Conservation (phyloP, 2,113 vertebrate genomes). For the Casuarius casuarius region DNA sequence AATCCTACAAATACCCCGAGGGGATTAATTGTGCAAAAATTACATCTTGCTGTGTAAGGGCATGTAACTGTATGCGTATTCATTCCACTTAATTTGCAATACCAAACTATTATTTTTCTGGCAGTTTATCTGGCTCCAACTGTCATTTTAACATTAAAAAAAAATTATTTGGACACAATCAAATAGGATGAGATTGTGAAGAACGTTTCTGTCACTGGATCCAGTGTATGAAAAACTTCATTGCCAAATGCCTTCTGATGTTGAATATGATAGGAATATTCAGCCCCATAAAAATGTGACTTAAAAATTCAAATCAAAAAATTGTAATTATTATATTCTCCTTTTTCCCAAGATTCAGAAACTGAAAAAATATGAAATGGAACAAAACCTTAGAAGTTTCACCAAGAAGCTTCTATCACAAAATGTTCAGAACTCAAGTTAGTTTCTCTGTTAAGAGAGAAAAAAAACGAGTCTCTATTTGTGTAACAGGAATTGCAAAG, state of each 20-base stretch:
- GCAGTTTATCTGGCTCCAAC: not conserved
- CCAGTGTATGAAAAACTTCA: not conserved
- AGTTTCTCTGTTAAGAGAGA: not conserved
- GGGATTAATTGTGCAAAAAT: not conserved
- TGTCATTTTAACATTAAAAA: not conserved
- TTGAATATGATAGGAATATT: constrained; percentile 23
- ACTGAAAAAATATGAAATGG: not conserved
- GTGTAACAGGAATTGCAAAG: not conserved
- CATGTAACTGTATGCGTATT: not conserved
- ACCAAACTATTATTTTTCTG: not conserved
- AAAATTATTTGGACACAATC: constrained; percentile 6
- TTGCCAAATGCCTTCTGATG: not conserved
- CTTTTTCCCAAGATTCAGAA: not conserved
- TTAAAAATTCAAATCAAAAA: not conserved
- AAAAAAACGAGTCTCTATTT: not conserved
- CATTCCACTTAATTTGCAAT: not conserved
- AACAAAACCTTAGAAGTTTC: not conserved
- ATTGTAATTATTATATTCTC: not conserved
- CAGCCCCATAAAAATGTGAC: not conserved
- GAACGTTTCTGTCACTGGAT: not conserved
- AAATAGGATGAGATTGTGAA: not conserved
- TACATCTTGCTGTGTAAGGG: not conserved
- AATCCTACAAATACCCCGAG: not conserved
- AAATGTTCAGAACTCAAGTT: not conserved
- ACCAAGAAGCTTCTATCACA: not conserved